A percentile compares a stretch with the other conserved stretches of the same genome.
Evolutionary conservation across 2,888 invertebrate species (phyloP).

Genomic region (Rhagonycha lutea): DNA sequence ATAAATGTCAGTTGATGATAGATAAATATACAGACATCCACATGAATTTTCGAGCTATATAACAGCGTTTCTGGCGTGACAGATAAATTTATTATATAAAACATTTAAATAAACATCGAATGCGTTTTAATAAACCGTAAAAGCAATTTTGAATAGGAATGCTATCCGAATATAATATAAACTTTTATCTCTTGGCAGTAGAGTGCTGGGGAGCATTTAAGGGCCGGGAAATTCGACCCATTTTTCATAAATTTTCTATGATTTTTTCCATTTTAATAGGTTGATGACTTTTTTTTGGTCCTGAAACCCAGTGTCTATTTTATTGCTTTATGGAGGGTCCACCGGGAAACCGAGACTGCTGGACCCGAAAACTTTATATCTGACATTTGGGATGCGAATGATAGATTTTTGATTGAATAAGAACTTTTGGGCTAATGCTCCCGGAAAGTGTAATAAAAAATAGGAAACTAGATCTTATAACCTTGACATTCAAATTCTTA

Average conservation of each 20-base stretch:
- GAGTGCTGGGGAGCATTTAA: too few relatives aligned
- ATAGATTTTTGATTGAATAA: too few relatives aligned
- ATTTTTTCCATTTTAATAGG: too few relatives aligned
- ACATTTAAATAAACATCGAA: neutral
- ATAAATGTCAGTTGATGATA: slow-evolving; percentile 1
- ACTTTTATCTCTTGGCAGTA: neutral
- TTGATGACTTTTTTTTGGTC: too few relatives aligned
- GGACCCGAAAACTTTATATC: too few relatives aligned
- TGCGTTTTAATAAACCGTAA: neutral
- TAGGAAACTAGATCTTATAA: neutral
- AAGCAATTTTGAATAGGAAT: neutral
- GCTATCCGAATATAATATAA: neutral
- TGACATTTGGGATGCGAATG: too few relatives aligned
- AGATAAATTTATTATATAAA: neutral
- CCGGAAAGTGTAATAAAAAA: neutral
- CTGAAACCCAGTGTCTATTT: too few relatives aligned
- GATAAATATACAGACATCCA: neutral
- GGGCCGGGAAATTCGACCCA: too few relatives aligned
- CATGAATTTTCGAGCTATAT: neutral
- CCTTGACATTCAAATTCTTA: neutral
- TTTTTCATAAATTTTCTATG: too few relatives aligned
- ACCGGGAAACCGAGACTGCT: too few relatives aligned
- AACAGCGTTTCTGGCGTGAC: neutral
- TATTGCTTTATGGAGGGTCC: too few relatives aligned
- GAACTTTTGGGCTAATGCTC: too few relatives aligned